A percentile compares a stretch with the other conserved stretches of the same genome.
phyloP scores from a whole-genome alignment of 2,888 invertebrate genomes.

The Hydrotaea cyrtoneurina region DNA sequence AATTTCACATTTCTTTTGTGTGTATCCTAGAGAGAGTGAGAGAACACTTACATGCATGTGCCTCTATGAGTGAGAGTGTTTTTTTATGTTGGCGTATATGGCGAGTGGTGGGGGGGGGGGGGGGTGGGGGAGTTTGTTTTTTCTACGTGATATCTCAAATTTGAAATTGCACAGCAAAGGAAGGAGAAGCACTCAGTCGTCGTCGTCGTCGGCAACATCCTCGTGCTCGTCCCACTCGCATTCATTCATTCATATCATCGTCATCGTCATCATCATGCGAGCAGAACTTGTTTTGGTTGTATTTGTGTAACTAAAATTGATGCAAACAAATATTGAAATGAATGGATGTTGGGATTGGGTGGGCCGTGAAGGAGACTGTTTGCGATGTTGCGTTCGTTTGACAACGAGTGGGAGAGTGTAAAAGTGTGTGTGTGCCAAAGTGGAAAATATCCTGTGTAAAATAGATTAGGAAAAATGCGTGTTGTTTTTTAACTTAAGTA shows the following conservation, averaged over 20 bases:
- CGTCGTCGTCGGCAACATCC: too few relatives aligned
- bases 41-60: slow-evolving; percentile 1
- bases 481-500: slow-evolving; percentile 40
- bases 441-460: slow-evolving; percentile 46
- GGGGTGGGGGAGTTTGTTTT: slow-evolving; percentile 2
- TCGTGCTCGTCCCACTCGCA: background rate
- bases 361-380: background rate
- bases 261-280: background rate
- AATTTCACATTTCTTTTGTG: slow-evolving; percentile 36
- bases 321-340: slow-evolving; percentile 43
- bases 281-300: slow-evolving; percentile 6
- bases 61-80: background rate
- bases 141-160: background rate
- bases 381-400: background rate
- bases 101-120: too few relatives aligned
- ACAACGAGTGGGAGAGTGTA: background rate
- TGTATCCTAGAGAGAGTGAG: slow-evolving; percentile 14
- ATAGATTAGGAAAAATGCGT: slow-evolving; percentile 59
- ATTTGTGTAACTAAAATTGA: slow-evolving; percentile 59
- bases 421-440: slow-evolving; percentile 6
- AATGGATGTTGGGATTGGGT: background rate
- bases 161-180: slow-evolving; percentile 1
- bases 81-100: slow-evolving; percentile 2
- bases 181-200: too few relatives aligned
- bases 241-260: slow-evolving; percentile 31